Evolutionary conservation across 2,797 vertebrate species (phyloP).

Genomic region (Tauraco hartlaubi): DNA sequence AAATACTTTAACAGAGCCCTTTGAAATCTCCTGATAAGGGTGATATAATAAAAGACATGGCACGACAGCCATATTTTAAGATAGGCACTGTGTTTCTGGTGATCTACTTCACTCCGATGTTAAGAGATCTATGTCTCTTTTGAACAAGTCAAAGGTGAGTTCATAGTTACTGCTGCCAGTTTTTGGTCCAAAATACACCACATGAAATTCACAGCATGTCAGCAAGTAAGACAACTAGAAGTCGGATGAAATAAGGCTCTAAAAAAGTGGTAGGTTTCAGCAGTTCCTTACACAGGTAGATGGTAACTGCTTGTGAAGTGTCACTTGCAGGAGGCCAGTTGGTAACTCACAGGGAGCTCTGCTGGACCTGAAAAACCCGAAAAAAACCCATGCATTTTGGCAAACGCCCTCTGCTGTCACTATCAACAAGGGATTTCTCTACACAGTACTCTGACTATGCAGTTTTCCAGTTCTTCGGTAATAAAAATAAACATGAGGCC

Average conservation of each 20-base stretch:
- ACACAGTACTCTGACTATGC: accelerated
- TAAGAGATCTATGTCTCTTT: not conserved
- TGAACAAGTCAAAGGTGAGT: not conserved
- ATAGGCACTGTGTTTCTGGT: not conserved
- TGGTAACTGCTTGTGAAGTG: not conserved
- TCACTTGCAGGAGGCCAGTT: not conserved
- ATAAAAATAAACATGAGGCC: not conserved
- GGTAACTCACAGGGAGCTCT: not conserved
- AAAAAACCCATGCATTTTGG: accelerated
- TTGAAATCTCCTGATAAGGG: not conserved
- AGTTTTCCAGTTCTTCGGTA: not conserved
- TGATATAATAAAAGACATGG: not conserved
- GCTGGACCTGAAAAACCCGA: not conserved
- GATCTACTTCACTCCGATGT: not conserved
- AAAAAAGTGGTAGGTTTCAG: not conserved
- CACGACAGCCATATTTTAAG: accelerated
- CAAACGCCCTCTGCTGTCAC: constrained; percentile 15
- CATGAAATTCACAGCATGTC: not conserved
- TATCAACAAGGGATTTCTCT: not conserved
- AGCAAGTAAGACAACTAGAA: not conserved
- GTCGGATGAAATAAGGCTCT: not conserved
- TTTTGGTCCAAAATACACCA: not conserved
- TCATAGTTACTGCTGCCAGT: not conserved
- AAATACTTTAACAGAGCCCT: not conserved
- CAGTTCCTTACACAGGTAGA: not conserved